A percentile compares a stretch with the other conserved stretches of the same genome.
Conservation (phyloP, 1,140 invertebrate genomes). For the Aplysia californica region DNA sequence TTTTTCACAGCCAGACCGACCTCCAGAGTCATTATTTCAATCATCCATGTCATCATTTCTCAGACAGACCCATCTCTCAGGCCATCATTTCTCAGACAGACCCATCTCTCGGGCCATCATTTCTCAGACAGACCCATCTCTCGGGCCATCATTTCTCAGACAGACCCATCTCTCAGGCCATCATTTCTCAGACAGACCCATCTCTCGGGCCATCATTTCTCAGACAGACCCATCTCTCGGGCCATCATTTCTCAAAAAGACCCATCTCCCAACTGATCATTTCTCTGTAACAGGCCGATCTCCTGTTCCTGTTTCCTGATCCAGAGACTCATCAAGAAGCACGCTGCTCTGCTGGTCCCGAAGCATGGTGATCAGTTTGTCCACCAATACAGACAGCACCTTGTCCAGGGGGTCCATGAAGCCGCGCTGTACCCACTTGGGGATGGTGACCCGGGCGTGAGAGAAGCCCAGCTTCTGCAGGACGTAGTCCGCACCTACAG, state of each 20-base stretch:
- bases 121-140: not conserved
- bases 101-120: too few species aligned
- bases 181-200: not conserved
- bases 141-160: not conserved
- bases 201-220: not conserved
- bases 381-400: slow-evolving; percentile 62
- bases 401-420: slow-evolving; percentile 87
- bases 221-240: not conserved
- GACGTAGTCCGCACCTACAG: slow-evolving; percentile 97
- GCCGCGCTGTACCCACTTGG: slow-evolving; percentile 98
- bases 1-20: too few species aligned
- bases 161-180: not conserved
- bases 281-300: not conserved
- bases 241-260: not conserved
- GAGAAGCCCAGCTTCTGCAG: slow-evolving; percentile 96
- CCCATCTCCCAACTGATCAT: not conserved
- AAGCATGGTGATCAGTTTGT: slow-evolving; percentile 57
- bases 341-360: slow-evolving; percentile 44
- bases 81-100: too few species aligned
- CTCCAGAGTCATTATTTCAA: too few species aligned
- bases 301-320: not conserved
- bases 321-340: not conserved
- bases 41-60: too few species aligned
- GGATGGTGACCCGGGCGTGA: slow-evolving; percentile 97
- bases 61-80: too few species aligned